Evolutionary conservation across 2,113 vertebrate species (phyloP).

Genomic region (Misgurnus anguillicaudatus): DNA sequence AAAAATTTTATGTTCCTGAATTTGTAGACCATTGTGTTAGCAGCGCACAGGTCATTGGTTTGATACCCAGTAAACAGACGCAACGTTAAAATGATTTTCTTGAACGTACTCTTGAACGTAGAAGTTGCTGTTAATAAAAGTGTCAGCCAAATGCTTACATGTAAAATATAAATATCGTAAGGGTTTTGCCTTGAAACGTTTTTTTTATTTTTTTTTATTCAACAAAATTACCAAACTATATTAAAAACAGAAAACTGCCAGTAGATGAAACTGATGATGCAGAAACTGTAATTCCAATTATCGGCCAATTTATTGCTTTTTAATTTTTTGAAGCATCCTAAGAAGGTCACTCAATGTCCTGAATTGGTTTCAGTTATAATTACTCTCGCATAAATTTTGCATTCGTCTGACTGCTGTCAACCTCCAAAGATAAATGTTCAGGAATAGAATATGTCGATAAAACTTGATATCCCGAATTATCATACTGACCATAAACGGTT

Average conservation of each 20-base stretch:
- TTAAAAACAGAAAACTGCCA: too few species aligned
- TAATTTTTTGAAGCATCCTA: background rate
- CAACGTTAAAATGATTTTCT: too few species aligned
- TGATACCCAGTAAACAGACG: too few species aligned
- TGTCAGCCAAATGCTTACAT: too few species aligned
- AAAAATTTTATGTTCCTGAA: too few species aligned
- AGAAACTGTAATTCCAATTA: background rate
- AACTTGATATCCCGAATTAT: background rate
- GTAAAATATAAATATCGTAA: too few species aligned
- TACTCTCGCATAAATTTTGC: background rate
- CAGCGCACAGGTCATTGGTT: background rate
- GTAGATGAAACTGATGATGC: too few species aligned
- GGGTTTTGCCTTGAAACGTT: too few species aligned
- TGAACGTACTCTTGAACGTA: too few species aligned
- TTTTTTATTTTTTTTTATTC: too few species aligned
- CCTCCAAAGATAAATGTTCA: conserved; percentile 20
- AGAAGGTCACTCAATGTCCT: background rate
- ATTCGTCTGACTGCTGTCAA: background rate
- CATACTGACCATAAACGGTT: conserved; percentile 5
- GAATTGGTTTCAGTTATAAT: background rate
- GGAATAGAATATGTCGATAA: background rate
- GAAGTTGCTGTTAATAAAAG: too few species aligned
- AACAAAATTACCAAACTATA: too few species aligned
- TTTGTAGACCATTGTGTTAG: background rate
- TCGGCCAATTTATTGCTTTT: background rate